Evolutionary conservation across 1,140 invertebrate species (phyloP), one percentile per base, ranked within the genome.

Genomic region (Drosophila ambigua): DNA sequence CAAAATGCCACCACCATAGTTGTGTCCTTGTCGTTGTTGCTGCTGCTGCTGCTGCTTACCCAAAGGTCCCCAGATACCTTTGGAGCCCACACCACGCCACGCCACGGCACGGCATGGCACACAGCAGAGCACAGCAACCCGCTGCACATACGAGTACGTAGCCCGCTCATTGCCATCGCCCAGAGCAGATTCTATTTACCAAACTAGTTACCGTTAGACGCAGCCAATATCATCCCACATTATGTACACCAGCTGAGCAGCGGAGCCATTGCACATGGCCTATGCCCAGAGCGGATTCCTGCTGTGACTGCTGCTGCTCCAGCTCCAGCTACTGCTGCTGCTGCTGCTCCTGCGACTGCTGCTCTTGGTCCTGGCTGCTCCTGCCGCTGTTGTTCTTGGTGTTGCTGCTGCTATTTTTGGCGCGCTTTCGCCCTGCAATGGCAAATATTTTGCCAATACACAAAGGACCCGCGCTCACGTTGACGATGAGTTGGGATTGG

Each of bases 361-460:
- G 41, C 28, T 78, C 45, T 51, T 58, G n/a, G 28, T 28, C 26
- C 53, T 28, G 57, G 24, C 66, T 23, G 35, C 44, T 35, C 35
- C 5, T 49, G 31, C 3, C 15, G 7, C 44, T 63, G 31, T 5
- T 61, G 77, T 41, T 71, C 9, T 35, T 35, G 31, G 9, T 35
- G 51, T 9, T 20, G 20, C 20, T 66, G 41, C 23, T 85, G 78
- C 65, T 84, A 83, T 83, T 84, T 69, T 84, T 84, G 80, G 81
- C 79, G 81, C 82, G 72, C 75, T 75, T 72, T 68, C 65, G 83
- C 84, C 69, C 75, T 64, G 83, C 83, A 88, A 88, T 87, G 81
- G 83, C 75, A 87, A 87, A 87, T 87, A 88, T 88, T 87, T 87
- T 88, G 81, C 83, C 83, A 87, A 87, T 87, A 87, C 83, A 53